Percentiles rank a stretch among this genome's conserved stretches.
Evolutionary conservation across 2,113 vertebrate species (phyloP).

Genomic region (Dipodomys merriami): DNA sequence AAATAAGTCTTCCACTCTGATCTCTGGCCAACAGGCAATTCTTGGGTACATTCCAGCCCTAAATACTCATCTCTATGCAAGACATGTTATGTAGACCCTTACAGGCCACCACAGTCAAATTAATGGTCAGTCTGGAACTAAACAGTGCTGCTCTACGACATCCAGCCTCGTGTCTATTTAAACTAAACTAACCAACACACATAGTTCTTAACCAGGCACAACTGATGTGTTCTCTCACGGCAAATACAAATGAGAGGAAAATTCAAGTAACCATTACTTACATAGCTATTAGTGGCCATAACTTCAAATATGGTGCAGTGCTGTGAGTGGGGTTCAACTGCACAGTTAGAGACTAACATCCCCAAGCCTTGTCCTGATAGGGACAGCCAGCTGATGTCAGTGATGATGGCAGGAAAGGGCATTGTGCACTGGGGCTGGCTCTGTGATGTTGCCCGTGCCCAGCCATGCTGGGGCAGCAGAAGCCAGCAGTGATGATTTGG

Average conservation of each 20-base stretch:
- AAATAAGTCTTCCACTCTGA: too few species aligned
- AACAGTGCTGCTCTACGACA: accelerated
- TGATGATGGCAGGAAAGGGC: background rate
- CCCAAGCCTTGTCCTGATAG: background rate
- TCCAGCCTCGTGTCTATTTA: background rate
- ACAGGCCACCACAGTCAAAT: accelerated
- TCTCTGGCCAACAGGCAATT: background rate
- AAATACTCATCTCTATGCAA: background rate
- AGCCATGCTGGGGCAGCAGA: background rate
- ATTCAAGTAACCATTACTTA: background rate
- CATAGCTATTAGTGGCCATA: background rate
- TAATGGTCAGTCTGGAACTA: background rate
- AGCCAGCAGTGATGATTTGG: background rate
- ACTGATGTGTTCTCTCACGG: background rate
- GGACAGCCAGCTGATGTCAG: background rate
- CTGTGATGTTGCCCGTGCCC: background rate
- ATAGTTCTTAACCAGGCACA: background rate
- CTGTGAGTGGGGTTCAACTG: background rate
- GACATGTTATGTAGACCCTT: background rate
- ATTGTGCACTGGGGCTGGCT: background rate
- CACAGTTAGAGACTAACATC: background rate
- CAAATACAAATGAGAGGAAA: background rate
- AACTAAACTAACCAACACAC: background rate
- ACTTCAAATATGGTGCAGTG: background rate
- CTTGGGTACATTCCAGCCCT: background rate